Base-by-base conservation (phyloP, 2,888 invertebrate genomes). In the Xiphydria camelus region DNA sequence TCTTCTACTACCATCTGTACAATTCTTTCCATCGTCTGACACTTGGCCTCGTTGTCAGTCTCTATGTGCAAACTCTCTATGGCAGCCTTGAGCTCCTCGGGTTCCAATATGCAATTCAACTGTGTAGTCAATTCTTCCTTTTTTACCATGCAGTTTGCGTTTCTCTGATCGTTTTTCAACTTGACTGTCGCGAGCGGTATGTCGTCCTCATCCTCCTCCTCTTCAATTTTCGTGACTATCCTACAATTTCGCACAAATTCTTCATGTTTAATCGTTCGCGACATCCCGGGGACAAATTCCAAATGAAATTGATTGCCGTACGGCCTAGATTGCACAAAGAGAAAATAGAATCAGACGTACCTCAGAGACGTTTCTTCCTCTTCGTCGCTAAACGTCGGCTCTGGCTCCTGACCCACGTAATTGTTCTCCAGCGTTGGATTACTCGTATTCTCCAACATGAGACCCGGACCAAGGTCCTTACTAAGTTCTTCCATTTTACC, bases 381-480 rank as follows among this genome's bases (percentile, higher is more conserved):
- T 59, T 91, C 91, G 64, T 92, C 92, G 59, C 91, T 92, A 73
- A 92, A 93, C 20, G 85, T 84, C 7, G 90, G 86, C 63, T 91
- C 91, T 35, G 79, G 79, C 20, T 82, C 81, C 34, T 80, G 79
- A 26, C 63, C 69, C 49, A 77, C 73, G 41, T 81, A 79, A 59
- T 73, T 71, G 55, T 81, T 80, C 58, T 82, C 79, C 34, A 67
- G 58, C 12, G 58, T 51, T 29, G 56, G 47, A 45, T 55, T 64
- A 12, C 57, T 54, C 22, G 59, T 52, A 46, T 62, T 68, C 18
- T 73, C 73, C 55, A 67, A 44, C 56, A 66, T 62, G 2, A 62
- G 53, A 41, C 69, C 70, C 33, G 66, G 59, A 47, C 61, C 60
- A 21, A 66, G 53, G 41, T 74, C 74, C 59, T 72, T 74, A 61